A percentile compares a stretch with the other conserved stretches of the same genome.
These are phyloP conservation scores for Anodontia alba DNA, from an alignment of 2,888 invertebrate species.

Conservation along the genomic window DNA sequence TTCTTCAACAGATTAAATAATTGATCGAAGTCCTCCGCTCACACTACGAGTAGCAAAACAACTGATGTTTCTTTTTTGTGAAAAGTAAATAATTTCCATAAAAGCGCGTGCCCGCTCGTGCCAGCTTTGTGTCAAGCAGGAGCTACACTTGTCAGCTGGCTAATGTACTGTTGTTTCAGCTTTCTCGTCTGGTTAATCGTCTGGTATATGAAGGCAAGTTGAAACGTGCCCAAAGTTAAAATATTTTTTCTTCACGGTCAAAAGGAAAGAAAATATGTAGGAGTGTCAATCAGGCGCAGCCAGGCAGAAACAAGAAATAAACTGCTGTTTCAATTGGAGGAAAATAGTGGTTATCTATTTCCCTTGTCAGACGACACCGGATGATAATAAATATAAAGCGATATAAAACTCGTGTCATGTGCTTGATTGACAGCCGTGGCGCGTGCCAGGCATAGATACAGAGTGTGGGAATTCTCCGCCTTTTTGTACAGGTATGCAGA, in stretches of 20 bases:
- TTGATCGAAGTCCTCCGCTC: no score
- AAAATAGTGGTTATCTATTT: conserved; percentile 24
- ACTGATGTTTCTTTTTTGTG: no score
- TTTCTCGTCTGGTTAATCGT: not conserved
- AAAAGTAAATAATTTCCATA: no score
- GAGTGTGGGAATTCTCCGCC: conserved; percentile 67
- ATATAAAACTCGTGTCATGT: conserved; percentile 52
- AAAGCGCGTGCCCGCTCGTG: not conserved
- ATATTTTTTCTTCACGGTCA: not conserved
- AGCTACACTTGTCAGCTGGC: not conserved
- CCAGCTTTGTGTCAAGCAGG: not conserved
- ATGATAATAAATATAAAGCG: conserved; percentile 50
- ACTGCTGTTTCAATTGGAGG: conserved; percentile 43
- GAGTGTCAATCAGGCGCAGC: conserved; percentile 9
- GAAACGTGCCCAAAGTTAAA: not conserved
- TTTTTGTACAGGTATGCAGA: conserved; percentile 53
- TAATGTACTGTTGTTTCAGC: not conserved
- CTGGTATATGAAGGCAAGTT: conserved; percentile 2
- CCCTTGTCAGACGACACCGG: conserved; percentile 30
- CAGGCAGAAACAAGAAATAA: not conserved
- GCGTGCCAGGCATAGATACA: conserved; percentile 55
- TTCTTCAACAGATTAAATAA: no score
- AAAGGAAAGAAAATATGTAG: conserved; percentile 9
- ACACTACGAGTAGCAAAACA: no score
- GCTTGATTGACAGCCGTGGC: conserved; percentile 55